phyloP scores from a whole-genome alignment of 2,113 vertebrate genomes.

The Pangasianodon hypophthalmus region DNA sequence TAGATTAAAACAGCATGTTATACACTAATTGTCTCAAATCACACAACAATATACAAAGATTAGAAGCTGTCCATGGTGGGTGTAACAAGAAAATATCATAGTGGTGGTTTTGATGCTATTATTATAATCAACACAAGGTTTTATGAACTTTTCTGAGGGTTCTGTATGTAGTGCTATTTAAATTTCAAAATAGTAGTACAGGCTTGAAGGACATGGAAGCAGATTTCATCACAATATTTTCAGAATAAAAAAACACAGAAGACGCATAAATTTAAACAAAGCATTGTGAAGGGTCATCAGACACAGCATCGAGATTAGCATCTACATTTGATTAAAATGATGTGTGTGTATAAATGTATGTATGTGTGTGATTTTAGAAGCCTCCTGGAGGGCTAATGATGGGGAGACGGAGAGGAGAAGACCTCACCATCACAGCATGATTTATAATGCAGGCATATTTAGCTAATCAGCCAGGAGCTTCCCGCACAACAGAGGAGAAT shows the following conservation, averaged over 20 bases:
- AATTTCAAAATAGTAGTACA: not conserved
- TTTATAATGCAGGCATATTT: slow-evolving; percentile 34
- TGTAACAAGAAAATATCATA: not conserved
- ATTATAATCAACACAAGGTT: not conserved
- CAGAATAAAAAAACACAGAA: not conserved
- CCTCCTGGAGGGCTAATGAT: slow-evolving; percentile 39
- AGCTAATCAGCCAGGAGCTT: slow-evolving; percentile 40
- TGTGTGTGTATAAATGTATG: slow-evolving; percentile 4
- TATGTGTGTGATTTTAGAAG: not conserved
- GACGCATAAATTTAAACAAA: not conserved
- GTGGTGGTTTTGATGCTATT: not conserved
- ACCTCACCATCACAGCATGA: slow-evolving; percentile 22
- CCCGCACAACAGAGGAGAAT: slow-evolving; percentile 28
- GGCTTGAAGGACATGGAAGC: not conserved
- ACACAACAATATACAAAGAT: too few relatives aligned
- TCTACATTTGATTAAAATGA: slow-evolving; percentile 23
- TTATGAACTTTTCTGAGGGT: not conserved
- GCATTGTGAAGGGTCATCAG: not conserved
- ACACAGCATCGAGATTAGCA: slow-evolving; percentile 12
- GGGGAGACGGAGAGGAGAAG: slow-evolving; percentile 1
- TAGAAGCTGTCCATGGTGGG: not conserved
- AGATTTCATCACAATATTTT: not conserved
- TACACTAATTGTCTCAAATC: not conserved
- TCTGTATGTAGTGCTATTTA: not conserved
- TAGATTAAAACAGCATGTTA: not conserved